Evolutionary conservation across 2,888 invertebrate genomes (phyloP).

Genomic region (Nemotelus nigrinus): DNA sequence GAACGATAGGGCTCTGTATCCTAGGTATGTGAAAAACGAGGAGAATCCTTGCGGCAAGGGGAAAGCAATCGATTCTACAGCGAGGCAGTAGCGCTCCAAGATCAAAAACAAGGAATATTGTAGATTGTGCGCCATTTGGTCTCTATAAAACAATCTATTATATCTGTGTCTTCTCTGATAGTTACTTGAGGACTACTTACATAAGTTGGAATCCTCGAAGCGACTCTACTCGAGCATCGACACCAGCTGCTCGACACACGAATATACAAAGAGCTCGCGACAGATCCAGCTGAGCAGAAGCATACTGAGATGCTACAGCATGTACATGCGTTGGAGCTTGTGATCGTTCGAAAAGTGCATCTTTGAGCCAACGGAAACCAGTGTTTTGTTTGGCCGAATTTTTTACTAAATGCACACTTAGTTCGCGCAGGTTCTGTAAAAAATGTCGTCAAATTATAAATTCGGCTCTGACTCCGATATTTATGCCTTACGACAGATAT

Average conservation of each 20-base stretch:
- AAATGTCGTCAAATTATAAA: background rate
- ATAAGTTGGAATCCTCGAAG: constrained; percentile 82
- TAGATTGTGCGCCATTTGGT: constrained; percentile 76
- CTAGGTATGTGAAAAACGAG: constrained; percentile 88
- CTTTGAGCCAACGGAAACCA: constrained; percentile 65
- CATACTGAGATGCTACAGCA: constrained; percentile 83
- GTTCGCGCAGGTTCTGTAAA: constrained; percentile 80
- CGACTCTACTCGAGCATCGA: constrained; percentile 74
- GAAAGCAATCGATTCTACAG: constrained; percentile 82
- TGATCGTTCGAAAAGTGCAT: constrained; percentile 64
- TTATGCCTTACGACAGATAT: constrained; percentile 76
- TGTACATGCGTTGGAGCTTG: constrained; percentile 79
- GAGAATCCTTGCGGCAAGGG: constrained; percentile 87
- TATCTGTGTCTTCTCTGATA: constrained; percentile 46
- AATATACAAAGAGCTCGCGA: constrained; percentile 81
- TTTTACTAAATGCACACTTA: constrained; percentile 84
- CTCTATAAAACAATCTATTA: constrained; percentile 66
- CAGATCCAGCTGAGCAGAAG: constrained; percentile 82
- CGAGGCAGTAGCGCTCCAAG: constrained; percentile 83
- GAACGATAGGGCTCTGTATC: constrained; percentile 80
- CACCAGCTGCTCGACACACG: constrained; percentile 74
- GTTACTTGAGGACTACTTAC: constrained; percentile 65
- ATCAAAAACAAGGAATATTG: constrained; percentile 79
- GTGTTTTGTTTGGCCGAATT: constrained; percentile 67
- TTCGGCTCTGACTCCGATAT: background rate